Evolutionary conservation across 2,797 vertebrate genomes (phyloP), one percentile per base, ranked within the genome.

Genomic region (Sebastes matsubarae): DNA sequence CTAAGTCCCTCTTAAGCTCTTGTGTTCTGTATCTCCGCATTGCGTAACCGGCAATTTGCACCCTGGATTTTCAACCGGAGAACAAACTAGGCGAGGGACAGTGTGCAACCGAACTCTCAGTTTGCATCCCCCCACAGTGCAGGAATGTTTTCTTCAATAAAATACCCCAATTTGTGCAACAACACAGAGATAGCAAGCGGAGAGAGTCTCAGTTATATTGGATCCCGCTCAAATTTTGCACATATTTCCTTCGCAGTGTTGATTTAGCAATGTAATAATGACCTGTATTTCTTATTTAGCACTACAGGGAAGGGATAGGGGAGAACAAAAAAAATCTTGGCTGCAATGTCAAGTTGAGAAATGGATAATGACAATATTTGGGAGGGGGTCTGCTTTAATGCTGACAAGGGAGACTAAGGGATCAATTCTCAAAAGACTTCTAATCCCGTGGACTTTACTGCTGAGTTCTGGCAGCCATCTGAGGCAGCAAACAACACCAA

Each of bases 141-240:
- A 76, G 64, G 81, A 82, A 81, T 91, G 87, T 92, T 93, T 93
- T 92, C 72, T 86, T 80, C 79, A 88, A 86, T 78, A 83, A 86
- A 85, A 84, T 63, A 70, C 24, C 60, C 18, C 13, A 32, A 86
- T 92, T 92, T 90, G 82, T 88, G 84, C 64, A 89, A 85, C 74
- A 81, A 71, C 67, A 69, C 77, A 72, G 64, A 59, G 68, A 87
- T 75, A 70, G 81, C 81, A 82, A 71, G 77, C 57, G 0, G 63
- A 84, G 74, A 46, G 11, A 3, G 63, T 67, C 59, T 74, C 55
- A 0, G 30, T 58, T 84, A 27, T 46, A 52, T 52, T 77, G 25
- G 63, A 70, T 78, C 68, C 50, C 64, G 5, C 57, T 77, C 59
- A 78, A 79, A 65, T 16, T 73, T 77, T 38, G 13, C 50, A 13